Evolutionary conservation across 2,888 invertebrate species (phyloP).

Genomic region (Asteroscopus sphinx): DNA sequence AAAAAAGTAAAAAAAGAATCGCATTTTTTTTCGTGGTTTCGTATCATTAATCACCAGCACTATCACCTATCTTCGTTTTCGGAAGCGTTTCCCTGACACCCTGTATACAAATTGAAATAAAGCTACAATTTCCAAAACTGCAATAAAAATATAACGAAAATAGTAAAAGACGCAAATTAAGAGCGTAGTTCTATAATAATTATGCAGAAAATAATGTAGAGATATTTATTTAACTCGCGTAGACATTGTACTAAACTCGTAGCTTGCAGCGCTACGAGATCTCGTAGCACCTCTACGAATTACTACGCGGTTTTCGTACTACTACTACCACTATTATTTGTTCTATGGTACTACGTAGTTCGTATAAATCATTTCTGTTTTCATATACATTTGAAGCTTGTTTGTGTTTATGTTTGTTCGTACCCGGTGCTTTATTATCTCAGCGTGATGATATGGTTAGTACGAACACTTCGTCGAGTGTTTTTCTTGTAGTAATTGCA

Average conservation of each 20-base stretch:
- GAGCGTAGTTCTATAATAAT: too few species aligned
- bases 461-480: slow-evolving; percentile 51
- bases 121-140: too few species aligned
- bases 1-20: too few species aligned
- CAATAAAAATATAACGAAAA: too few species aligned
- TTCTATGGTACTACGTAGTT: slow-evolving; percentile 27
- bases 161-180: too few species aligned
- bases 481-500: slow-evolving; percentile 68
- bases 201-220: slow-evolving; percentile 3
- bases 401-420: slow-evolving; percentile 24
- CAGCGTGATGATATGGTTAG: slow-evolving; percentile 18
- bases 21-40: too few species aligned
- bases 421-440: slow-evolving; percentile 30
- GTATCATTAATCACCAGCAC: too few species aligned
- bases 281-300: slow-evolving; percentile 53
- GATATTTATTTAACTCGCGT: slow-evolving; percentile 31
- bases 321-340: too few species aligned
- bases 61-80: too few species aligned
- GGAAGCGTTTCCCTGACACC: too few species aligned
- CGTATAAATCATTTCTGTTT: slow-evolving; percentile 14
- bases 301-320: slow-evolving; percentile 41
- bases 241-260: slow-evolving; percentile 24
- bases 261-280: slow-evolving; percentile 51
- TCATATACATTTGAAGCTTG: slow-evolving; percentile 20
- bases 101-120: too few species aligned